Conservation (phyloP, 2,888 invertebrate genomes). For the Chouioia cunea region DNA sequence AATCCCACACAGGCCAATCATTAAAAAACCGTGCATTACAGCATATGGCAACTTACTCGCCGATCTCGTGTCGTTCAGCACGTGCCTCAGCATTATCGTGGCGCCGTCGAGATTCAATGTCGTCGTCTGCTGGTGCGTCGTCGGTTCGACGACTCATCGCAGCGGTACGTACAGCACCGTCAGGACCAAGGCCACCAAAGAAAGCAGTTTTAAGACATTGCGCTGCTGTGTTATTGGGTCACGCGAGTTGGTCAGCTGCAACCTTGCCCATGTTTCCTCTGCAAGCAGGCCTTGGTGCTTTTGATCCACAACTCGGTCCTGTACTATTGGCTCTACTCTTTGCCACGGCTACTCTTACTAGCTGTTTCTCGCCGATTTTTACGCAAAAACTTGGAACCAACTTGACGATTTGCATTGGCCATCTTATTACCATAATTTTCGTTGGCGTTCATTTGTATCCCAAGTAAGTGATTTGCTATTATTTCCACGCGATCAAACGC, state of each 20-base stretch:
- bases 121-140: slow-evolving; percentile 72
- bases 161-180: slow-evolving; percentile 63
- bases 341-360: slow-evolving; percentile 58
- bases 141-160: slow-evolving; percentile 82
- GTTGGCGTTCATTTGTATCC: slow-evolving; percentile 63
- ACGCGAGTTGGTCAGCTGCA: slow-evolving; percentile 76
- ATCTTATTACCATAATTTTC: slow-evolving; percentile 62
- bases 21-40: slow-evolving; percentile 50
- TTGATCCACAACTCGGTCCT: slow-evolving; percentile 69
- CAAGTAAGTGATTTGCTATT: slow-evolving; percentile 47
- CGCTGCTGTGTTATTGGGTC: slow-evolving; percentile 69
- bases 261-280: slow-evolving; percentile 74
- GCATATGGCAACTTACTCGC: slow-evolving; percentile 74
- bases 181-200: slow-evolving; percentile 63
- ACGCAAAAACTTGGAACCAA: slow-evolving; percentile 72
- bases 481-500: no score
- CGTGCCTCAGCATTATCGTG: slow-evolving; percentile 68
- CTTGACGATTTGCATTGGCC: slow-evolving; percentile 65
- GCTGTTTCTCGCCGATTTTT: slow-evolving; percentile 69
- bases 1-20: not conserved
- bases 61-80: slow-evolving; percentile 71
- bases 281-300: slow-evolving; percentile 69
- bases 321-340: slow-evolving; percentile 63
- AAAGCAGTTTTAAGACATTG: slow-evolving; percentile 64
- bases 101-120: slow-evolving; percentile 70